Evolutionary conservation across 2,797 vertebrate species (phyloP), one percentile per base, ranked within the genome.

Genomic region (Meda fulgida): DNA sequence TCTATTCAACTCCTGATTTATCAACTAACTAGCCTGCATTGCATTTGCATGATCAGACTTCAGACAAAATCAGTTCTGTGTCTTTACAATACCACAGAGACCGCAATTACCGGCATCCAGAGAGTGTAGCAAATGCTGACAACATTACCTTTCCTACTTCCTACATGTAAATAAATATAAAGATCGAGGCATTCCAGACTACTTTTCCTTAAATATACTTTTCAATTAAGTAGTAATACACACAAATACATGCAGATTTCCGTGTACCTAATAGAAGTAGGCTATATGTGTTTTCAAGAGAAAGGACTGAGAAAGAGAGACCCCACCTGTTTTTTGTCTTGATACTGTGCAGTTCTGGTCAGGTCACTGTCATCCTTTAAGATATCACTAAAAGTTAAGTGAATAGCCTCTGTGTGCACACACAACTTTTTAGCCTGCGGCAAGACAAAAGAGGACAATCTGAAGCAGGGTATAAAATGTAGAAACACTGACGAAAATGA

Each of bases 391-490:
- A 38, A 0, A 23, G 89, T 93, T 75, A 96, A 87, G 71, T 93
- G 93, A 53, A 94, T 88, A 1, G 92, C 92, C 72, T 87, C 69
- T 71, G 92, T 91, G 82, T 90, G 87, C 6, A 89, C 85, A 18
- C 93, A 93, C 91, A 96, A 89, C 89, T 85, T 91, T 46, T 76
- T 88, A 78, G 93, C 94, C 95, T 96, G 85, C 23, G 26, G 69
- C 43, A 82, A 77, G 78, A 88, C 55, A 88, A 75, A 86, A 63
- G 19, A 87, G 11, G 58, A 88, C 38, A 63, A 75, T 79, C 63
- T 82, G 16, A 84, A 86, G 70, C 65, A 55, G 63, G 13, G 78
- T 85, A 46, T 58, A 65, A 80, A 70, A 85, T 58, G 36, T 23
- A 72, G 78, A 55, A 66, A 76, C 40, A 51, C 31, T 60, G 48